phyloP scores from a whole-genome alignment of 2,888 invertebrate genomes.

The Emmelina monodactyla region DNA sequence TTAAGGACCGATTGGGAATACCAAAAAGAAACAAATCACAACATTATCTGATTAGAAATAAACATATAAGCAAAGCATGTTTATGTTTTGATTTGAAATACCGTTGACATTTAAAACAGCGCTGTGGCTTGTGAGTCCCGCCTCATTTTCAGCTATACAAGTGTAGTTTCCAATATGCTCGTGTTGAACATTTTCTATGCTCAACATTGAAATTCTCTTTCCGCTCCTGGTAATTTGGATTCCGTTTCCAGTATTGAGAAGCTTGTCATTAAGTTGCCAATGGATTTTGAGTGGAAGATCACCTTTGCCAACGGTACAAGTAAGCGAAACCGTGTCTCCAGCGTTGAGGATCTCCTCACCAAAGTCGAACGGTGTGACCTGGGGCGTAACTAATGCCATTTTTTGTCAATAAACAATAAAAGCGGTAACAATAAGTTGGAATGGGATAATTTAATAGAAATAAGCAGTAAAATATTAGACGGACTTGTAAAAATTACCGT shows the following conservation, averaged over 20 bases:
- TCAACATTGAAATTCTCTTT: slow-evolving; percentile 73
- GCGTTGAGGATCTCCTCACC: slow-evolving; percentile 77
- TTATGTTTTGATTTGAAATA: slow-evolving; percentile 28
- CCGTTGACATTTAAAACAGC: slow-evolving; percentile 75
- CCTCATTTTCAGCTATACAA: slow-evolving; percentile 71
- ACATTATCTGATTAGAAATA: slow-evolving; percentile 5
- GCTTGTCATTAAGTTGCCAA: slow-evolving; percentile 72
- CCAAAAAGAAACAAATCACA: slow-evolving; percentile 3
- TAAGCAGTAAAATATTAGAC: neutral
- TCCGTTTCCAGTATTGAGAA: slow-evolving; percentile 60
- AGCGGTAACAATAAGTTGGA: too few species aligned
- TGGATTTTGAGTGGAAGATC: slow-evolving; percentile 74
- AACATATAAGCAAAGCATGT: slow-evolving; percentile 28
- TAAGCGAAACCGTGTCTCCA: slow-evolving; percentile 74
- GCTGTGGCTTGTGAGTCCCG: slow-evolving; percentile 70
- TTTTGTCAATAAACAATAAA: too few species aligned
- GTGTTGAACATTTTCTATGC: slow-evolving; percentile 67
- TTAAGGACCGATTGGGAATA: neutral
- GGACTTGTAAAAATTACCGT: slow-evolving; percentile 62
- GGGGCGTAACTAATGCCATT: slow-evolving; percentile 83
- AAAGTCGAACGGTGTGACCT: slow-evolving; percentile 81
- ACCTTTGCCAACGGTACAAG: slow-evolving; percentile 76
- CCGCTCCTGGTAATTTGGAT: slow-evolving; percentile 67
- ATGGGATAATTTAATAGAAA: too few species aligned
- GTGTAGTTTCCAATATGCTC: slow-evolving; percentile 70